A percentile compares a stretch with the other conserved stretches of the same genome.
Evolutionary conservation across 2,797 vertebrate genomes (phyloP).

Genomic region (Myotis daubentonii): DNA sequence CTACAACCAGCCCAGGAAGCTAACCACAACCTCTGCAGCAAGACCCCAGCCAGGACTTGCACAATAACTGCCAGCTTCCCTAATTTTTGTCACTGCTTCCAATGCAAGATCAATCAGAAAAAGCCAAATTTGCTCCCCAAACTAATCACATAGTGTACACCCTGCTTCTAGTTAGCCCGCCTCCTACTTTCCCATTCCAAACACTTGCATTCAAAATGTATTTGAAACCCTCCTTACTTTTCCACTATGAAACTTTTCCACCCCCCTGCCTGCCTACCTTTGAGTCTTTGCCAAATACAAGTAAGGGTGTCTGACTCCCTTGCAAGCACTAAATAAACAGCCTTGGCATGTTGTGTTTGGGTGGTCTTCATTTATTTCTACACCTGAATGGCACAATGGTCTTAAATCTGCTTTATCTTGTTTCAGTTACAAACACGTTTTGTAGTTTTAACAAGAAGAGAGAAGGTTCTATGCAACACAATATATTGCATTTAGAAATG

Average conservation of each 20-base stretch:
- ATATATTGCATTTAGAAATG: conserved; percentile 18
- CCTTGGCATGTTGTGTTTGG: background rate
- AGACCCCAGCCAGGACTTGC: background rate
- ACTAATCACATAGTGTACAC: background rate
- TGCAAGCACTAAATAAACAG: background rate
- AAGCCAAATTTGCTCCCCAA: background rate
- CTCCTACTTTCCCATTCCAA: background rate
- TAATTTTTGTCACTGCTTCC: background rate
- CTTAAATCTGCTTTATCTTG: background rate
- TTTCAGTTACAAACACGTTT: background rate
- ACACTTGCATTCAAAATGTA: background rate
- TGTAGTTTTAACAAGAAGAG: conserved; percentile 13
- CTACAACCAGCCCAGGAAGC: background rate
- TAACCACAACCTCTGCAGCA: background rate
- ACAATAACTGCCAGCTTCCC: background rate
- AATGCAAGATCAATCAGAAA: background rate
- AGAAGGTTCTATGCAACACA: background rate
- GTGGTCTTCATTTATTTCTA: background rate
- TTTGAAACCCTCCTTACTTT: background rate
- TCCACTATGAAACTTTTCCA: background rate
- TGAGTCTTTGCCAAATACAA: background rate
- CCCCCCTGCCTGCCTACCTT: background rate
- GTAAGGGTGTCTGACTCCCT: background rate
- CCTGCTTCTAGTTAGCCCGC: background rate
- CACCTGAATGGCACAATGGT: background rate